Evolutionary conservation across 2,113 vertebrate species (phyloP).

Genomic region (Pelecanoides urinatrix): DNA sequence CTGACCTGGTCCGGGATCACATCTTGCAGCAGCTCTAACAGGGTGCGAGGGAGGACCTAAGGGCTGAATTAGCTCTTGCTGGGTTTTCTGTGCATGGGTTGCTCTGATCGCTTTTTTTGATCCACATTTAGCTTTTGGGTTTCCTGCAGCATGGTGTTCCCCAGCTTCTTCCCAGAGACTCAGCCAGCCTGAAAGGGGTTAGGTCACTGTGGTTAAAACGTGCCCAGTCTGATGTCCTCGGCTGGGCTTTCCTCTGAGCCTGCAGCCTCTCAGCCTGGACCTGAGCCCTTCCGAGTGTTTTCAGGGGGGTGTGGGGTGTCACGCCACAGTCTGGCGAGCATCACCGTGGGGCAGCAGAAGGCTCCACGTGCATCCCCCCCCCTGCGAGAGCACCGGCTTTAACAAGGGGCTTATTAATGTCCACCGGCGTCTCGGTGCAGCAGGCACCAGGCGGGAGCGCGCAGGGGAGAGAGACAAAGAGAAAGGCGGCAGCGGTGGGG

Average conservation of each 20-base stretch:
- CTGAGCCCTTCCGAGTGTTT: neutral
- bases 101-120: neutral
- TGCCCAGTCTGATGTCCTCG: neutral
- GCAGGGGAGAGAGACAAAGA: constrained; percentile 32
- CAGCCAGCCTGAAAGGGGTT: neutral
- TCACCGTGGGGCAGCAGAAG: neutral
- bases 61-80: neutral
- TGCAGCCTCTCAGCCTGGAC: neutral
- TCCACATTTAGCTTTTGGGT: neutral
- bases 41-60: neutral
- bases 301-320: fast-evolving
- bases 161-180: neutral
- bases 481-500: neutral
- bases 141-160: neutral
- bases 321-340: fast-evolving
- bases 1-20: neutral
- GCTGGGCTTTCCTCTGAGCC: neutral
- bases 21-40: neutral
- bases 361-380: neutral
- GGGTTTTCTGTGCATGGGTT: neutral
- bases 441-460: neutral
- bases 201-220: neutral
- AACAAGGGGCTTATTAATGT: neutral
- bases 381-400: neutral
- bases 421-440: neutral